Percentiles rank a stretch among this genome's conserved stretches.
Conservation (phyloP, 2,888 invertebrate species). For the Pyrrhosoma nymphula region DNA sequence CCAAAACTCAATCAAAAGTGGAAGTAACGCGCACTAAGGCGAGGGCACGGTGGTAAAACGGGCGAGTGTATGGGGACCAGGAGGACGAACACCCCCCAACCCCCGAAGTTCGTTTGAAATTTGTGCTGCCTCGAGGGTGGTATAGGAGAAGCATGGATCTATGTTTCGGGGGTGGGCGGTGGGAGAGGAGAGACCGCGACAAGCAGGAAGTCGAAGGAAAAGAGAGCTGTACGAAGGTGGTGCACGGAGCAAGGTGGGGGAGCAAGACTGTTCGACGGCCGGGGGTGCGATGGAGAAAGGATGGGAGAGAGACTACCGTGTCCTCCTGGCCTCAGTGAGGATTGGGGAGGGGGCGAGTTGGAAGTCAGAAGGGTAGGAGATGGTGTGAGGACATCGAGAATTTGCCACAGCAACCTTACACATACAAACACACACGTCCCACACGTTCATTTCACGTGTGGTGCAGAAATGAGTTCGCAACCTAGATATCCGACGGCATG, state of each 20-base stretch:
- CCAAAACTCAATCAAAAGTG: conserved; percentile 62
- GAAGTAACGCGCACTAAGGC: neutral
- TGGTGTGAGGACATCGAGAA: neutral
- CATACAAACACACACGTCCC: neutral
- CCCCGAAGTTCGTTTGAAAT: conserved; percentile 22
- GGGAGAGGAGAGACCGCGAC: neutral
- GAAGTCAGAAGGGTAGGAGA: neutral
- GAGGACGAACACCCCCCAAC: neutral
- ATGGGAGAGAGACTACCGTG: neutral
- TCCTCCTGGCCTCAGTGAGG: neutral
- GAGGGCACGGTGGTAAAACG: neutral
- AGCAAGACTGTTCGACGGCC: neutral
- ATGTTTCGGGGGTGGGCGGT: neutral
- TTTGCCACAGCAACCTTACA: neutral
- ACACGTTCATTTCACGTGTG: neutral
- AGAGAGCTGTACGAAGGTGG: neutral
- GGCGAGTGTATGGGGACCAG: neutral
- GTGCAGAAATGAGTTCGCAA: conserved; percentile 41
- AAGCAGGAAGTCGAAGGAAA: no score
- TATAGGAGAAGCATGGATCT: neutral
- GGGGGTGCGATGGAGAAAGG: neutral
- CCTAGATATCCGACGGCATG: neutral
- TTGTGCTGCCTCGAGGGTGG: neutral
- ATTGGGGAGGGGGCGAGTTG: neutral
- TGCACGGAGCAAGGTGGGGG: neutral